A percentile compares a stretch with the other conserved stretches of the same genome.
Evolutionary conservation across 2,888 invertebrate genomes (phyloP).

Genomic region (Orchestes rusci): DNA sequence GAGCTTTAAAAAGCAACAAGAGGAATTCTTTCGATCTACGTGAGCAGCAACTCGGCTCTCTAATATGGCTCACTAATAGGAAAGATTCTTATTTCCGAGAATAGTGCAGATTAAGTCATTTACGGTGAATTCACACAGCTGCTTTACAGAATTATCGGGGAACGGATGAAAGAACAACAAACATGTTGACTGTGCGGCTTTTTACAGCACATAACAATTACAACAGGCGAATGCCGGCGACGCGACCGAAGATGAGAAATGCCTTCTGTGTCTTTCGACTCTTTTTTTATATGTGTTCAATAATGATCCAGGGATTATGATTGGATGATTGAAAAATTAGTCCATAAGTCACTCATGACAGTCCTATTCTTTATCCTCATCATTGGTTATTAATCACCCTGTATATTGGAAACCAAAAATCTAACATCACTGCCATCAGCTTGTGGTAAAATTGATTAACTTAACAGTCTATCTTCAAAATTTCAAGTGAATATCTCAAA

Average conservation of each 20-base stretch:
- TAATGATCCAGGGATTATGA: neutral
- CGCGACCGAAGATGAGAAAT: constrained; percentile 22
- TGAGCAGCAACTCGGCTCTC: constrained; percentile 13
- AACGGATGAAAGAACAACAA: constrained; percentile 33
- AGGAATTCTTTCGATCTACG: constrained; percentile 14
- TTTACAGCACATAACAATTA: constrained; percentile 40
- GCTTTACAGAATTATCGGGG: constrained; percentile 36
- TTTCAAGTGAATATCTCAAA: too few relatives aligned
- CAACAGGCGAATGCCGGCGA: constrained; percentile 31
- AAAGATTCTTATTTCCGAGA: constrained; percentile 26
- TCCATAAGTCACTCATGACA: too few relatives aligned
- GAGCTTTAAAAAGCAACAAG: constrained; percentile 19
- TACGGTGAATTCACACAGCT: constrained; percentile 35
- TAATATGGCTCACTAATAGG: constrained; percentile 23
- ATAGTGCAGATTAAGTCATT: constrained; percentile 38
- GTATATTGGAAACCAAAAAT: too few relatives aligned
- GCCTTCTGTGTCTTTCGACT: constrained; percentile 8
- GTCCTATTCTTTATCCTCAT: too few relatives aligned
- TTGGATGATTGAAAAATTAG: too few relatives aligned
- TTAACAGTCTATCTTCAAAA: too few relatives aligned
- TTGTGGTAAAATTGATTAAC: too few relatives aligned
- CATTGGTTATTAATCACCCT: too few relatives aligned
- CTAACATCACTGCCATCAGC: too few relatives aligned
- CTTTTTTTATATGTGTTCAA: constrained; percentile 1
- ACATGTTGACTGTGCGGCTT: constrained; percentile 36